phyloP scores from a whole-genome alignment of 1,140 invertebrate genomes.

The Lepidurus apus region DNA sequence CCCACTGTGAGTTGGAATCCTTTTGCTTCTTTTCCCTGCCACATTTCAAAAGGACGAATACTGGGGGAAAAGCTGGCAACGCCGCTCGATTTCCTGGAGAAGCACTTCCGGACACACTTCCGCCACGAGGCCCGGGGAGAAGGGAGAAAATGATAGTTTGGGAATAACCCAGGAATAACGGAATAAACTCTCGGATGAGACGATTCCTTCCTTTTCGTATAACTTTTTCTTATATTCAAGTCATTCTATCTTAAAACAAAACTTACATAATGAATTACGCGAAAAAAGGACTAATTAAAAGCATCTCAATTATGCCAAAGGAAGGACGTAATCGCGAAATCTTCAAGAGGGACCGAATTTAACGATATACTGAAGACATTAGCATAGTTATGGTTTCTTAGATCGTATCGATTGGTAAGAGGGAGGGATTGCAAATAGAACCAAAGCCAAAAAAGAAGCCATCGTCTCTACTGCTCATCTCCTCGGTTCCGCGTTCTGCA shows the following conservation, averaged over 20 bases:
- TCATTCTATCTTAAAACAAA: neutral
- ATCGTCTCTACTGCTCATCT: neutral
- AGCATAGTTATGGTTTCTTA: neutral
- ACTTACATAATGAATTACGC: neutral
- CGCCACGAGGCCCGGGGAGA: neutral
- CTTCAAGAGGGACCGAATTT: neutral
- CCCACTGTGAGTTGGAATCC: neutral
- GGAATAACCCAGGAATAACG: neutral
- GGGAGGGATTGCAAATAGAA: neutral
- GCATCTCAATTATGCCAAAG: neutral
- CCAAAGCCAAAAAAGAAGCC: neutral
- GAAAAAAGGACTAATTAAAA: neutral
- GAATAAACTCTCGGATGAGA: neutral
- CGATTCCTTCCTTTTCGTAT: too few relatives aligned
- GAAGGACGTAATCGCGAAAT: neutral
- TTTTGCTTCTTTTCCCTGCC: neutral
- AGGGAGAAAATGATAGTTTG: neutral
- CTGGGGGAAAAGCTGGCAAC: neutral
- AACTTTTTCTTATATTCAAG: too few relatives aligned
- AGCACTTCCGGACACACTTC: constrained; percentile 10
- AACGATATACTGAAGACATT: neutral
- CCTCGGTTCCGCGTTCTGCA: neutral
- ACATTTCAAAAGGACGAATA: constrained; percentile 5
- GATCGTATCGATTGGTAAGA: neutral
- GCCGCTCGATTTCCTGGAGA: neutral